Percentiles rank a stretch among this genome's conserved stretches.
Conservation (phyloP, 2,113 vertebrate species). For the Stercorarius parasiticus region DNA sequence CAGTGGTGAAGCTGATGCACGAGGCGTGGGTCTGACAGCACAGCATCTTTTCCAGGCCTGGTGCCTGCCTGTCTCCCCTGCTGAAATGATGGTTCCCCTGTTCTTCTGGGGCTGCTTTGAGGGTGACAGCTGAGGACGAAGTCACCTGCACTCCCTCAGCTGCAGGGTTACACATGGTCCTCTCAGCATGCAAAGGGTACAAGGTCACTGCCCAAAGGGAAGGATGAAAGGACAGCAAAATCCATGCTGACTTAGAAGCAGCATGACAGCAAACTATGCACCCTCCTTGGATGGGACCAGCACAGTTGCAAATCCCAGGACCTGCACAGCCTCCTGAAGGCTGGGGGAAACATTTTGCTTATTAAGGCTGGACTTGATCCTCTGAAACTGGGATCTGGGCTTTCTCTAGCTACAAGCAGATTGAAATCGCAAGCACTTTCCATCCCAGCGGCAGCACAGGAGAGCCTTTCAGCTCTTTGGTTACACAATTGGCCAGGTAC, state of each 20-base stretch:
- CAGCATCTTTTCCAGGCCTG: not conserved
- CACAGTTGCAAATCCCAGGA: not conserved
- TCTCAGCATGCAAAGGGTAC: not conserved
- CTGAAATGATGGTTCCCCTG: not conserved
- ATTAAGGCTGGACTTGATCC: not conserved
- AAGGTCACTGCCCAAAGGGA: not conserved
- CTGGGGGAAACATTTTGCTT: not conserved
- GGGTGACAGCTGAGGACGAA: not conserved
- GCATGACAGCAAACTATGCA: not conserved
- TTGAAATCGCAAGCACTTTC: not conserved
- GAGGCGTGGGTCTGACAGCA: not conserved
- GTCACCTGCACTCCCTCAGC: not conserved
- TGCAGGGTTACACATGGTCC: rapidly evolving
- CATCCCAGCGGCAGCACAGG: not conserved
- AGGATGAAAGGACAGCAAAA: not conserved
- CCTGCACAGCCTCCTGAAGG: not conserved
- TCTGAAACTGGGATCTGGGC: not conserved
- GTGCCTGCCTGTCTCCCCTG: not conserved
- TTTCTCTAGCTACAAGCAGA: not conserved
- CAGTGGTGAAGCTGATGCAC: not conserved
- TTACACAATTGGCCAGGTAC: not conserved
- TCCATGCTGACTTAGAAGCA: not conserved
- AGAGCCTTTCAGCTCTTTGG: not conserved
- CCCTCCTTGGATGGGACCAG: not conserved
- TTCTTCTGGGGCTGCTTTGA: not conserved